A percentile compares a stretch with the other conserved stretches of the same genome.
Conservation (phyloP, 2,797 vertebrate genomes). For the Sebastes aleutianus region DNA sequence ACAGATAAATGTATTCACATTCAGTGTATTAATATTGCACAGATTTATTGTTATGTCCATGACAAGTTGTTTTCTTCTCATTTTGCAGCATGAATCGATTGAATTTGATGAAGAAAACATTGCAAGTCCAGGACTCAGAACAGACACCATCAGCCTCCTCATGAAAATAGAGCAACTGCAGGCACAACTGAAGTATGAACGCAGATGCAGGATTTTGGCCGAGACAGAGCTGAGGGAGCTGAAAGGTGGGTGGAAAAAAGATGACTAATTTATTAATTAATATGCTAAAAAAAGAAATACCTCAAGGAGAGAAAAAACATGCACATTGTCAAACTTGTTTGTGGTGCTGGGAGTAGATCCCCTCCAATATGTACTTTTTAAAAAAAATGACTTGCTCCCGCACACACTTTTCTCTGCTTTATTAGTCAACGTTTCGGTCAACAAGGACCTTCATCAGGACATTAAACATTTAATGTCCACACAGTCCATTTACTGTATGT, state of each 20-base stretch:
- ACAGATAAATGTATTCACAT: no score
- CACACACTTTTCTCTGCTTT: no score
- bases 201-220: slow-evolving; percentile 76
- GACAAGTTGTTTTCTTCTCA: not conserved
- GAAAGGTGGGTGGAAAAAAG: slow-evolving; percentile 70
- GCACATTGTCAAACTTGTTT: no score
- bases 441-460: no score
- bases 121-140: slow-evolving; percentile 72
- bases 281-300: not conserved
- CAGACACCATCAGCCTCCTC: slow-evolving; percentile 80
- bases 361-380: no score
- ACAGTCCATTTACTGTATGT: not conserved
- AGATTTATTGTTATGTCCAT: no score
- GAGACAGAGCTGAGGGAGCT: slow-evolving; percentile 78
- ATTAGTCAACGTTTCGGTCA: no score
- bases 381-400: no score
- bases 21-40: no score
- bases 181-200: slow-evolving; percentile 80
- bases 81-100: slow-evolving; percentile 56
- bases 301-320: no score
- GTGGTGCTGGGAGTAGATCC: no score
- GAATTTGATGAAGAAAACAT: slow-evolving; percentile 72
- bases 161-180: slow-evolving; percentile 82
- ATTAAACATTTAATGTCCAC: not conserved
- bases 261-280: not conserved